Base-by-base conservation (phyloP, 2,888 invertebrate genomes). In the Aspidiotus destructor region DNA sequence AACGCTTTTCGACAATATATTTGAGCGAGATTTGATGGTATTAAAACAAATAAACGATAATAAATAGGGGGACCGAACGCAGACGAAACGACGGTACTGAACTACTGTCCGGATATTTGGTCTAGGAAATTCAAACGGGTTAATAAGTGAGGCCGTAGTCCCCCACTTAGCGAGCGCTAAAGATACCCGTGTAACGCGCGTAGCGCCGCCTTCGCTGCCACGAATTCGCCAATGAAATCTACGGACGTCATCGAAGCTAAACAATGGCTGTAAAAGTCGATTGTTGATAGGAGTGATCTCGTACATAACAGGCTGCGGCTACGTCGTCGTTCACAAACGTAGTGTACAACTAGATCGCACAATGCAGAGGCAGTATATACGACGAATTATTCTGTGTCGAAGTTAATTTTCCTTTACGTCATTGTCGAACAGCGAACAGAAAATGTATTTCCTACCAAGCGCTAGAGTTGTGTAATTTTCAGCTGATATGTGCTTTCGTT, bases 231-330 rank as follows among this genome's bases (percentile, higher is more conserved):
- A 65, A 58, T 65, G 28, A 41, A 15, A 16, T 8, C 17, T 13
- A 28, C 65, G 42, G 53, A 65, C 57, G 57, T 65, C 65, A 65
- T 65, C 57, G 42, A 42, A 16, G 15, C n/a, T n/a, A 58, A 28
- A 65, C 65, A 65, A 65, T 65, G 65, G 65, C 65, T 55, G 65
- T 55, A 11, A 11, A 9, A 15, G 41, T 42, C 11, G 7, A 13
- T 8, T 28, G 9, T 13, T 42, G 65, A 65, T 65, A 65, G 65
- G 65, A 65, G 44, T 55, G 57, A 40, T 42, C 40, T 28, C 28
- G 28, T 13, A 15, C 60, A 41, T 17, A 60, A 11, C 13, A n/a
- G 52, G 11, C 13, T 52, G 5, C 11, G 5, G 52, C 11, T 52
- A n/a, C n/a, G 28, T 28, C 28, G 28, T 28, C 28, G 28, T 28